phyloP scores from a whole-genome alignment of 92 coral and sea anemone species.

The Porites divaricata region DNA sequence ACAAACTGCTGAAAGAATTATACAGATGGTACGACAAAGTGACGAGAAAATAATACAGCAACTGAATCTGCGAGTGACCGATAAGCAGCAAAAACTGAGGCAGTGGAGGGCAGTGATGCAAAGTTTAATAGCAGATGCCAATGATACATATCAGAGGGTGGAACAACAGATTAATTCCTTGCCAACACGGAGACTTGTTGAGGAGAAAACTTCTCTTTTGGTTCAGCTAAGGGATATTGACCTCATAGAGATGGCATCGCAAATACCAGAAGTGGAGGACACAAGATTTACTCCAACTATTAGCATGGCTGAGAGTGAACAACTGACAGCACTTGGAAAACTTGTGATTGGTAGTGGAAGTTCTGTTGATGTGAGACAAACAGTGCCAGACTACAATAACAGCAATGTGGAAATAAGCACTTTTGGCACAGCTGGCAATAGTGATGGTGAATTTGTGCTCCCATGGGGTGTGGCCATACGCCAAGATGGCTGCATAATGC shows the following conservation, averaged over 20 bases:
- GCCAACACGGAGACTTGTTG: slow-evolving; percentile 10
- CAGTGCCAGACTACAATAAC: slow-evolving; percentile 38
- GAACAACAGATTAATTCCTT: slow-evolving; percentile 26
- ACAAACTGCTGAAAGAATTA: slow-evolving; percentile 44
- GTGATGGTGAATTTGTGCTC: slow-evolving; percentile 48
- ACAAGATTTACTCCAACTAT: slow-evolving; percentile 15
- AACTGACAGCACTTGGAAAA: slow-evolving; percentile 22
- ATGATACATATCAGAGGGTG: slow-evolving; percentile 9
- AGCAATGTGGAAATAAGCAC: slow-evolving; percentile 3
- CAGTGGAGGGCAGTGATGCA: slow-evolving; percentile 23
- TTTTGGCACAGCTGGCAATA: slow-evolving; percentile 41
- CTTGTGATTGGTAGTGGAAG: background rate
- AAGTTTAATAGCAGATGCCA: slow-evolving; percentile 9
- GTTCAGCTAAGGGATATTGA: slow-evolving; percentile 29
- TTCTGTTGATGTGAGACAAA: background rate
- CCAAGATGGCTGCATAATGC: slow-evolving; percentile 45
- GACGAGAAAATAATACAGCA: slow-evolving; percentile 48
- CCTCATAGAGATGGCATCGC: background rate
- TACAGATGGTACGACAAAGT: slow-evolving; percentile 45
- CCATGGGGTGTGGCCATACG: slow-evolving; percentile 73
- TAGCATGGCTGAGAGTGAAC: slow-evolving; percentile 5
- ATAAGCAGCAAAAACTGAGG: slow-evolving; percentile 48
- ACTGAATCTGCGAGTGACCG: slow-evolving; percentile 20
- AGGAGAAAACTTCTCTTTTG: slow-evolving; percentile 25
- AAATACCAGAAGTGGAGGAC: slow-evolving; percentile 11